Percentiles rank a stretch among this genome's conserved stretches.
These are phyloP conservation scores for Andricus quercusramuli DNA, from an alignment of 2,888 invertebrate species.

Conservation along the genomic window DNA sequence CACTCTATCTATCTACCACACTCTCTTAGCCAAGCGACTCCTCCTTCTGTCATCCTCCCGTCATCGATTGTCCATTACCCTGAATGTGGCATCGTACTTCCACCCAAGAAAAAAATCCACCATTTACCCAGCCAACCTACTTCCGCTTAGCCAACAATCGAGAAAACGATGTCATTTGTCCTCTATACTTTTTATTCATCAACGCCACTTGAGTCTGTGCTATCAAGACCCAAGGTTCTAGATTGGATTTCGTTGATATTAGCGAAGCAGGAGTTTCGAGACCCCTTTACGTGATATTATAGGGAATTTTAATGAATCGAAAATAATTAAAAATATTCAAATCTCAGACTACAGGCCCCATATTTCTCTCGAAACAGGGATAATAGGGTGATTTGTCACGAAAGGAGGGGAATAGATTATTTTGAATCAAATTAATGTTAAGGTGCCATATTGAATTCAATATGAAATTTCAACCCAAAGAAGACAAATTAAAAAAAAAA, in stretches of 20 bases:
- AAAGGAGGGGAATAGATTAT: too few relatives aligned
- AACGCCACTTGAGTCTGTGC: neutral
- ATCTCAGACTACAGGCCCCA: too few relatives aligned
- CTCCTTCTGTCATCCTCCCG: slow-evolving; percentile 55
- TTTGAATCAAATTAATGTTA: too few relatives aligned
- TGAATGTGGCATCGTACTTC: slow-evolving; percentile 46
- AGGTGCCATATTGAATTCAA: too few relatives aligned
- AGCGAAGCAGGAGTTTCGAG: neutral
- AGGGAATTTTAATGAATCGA: too few relatives aligned
- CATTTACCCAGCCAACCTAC: neutral
- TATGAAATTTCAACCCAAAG: too few relatives aligned
- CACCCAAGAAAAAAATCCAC: neutral
- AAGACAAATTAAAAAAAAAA: too few relatives aligned
- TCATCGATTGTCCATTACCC: slow-evolving; percentile 65
- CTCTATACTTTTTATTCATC: neutral
- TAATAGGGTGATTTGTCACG: too few relatives aligned
- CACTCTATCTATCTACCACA: neutral
- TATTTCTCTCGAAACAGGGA: too few relatives aligned
- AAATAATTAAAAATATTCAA: too few relatives aligned
- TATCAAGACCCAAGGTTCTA: neutral
- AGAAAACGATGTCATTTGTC: neutral
- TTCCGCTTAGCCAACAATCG: neutral
- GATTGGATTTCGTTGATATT: neutral
- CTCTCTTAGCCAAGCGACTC: slow-evolving; percentile 35
- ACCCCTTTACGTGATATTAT: neutral